Evolutionary conservation across 2,888 invertebrate species (phyloP).

Genomic region (Vandiemenella viatica): DNA sequence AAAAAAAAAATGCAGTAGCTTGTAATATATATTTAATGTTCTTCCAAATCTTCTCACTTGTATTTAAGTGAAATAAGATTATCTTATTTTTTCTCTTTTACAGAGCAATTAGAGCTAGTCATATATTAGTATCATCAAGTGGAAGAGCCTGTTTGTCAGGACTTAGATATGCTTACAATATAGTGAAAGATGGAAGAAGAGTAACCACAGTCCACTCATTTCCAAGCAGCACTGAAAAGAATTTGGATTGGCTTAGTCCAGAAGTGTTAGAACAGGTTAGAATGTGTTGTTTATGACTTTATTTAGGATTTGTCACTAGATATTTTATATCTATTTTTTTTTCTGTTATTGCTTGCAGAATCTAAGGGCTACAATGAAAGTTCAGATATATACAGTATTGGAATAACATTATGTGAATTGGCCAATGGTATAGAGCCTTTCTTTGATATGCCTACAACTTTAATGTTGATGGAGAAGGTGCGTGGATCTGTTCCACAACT

Average conservation of each 20-base stretch:
- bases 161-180: constrained; percentile 59
- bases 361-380: constrained; percentile 74
- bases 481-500: constrained; percentile 50
- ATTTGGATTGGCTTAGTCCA: constrained; percentile 83
- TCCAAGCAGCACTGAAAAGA: constrained; percentile 50
- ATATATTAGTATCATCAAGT: constrained; percentile 58
- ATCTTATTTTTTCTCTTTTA: too few relatives aligned
- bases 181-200: constrained; percentile 55
- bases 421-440: constrained; percentile 84
- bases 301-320: not conserved
- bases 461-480: constrained; percentile 83
- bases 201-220: constrained; percentile 56
- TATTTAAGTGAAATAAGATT: too few relatives aligned
- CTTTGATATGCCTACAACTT: constrained; percentile 66
- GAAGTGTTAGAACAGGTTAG: constrained; percentile 71
- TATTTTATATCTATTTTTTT: not conserved
- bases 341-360: not conserved
- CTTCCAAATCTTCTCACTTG: too few relatives aligned
- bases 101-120: constrained; percentile 70
- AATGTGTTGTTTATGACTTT: not conserved
- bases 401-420: constrained; percentile 73
- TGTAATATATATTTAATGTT: too few relatives aligned
- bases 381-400: constrained; percentile 83
- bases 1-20: too few relatives aligned
- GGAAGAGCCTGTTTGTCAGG: constrained; percentile 64